phyloP scores from a whole-genome alignment of 2,797 vertebrate genomes.

The Remorina albescens region DNA sequence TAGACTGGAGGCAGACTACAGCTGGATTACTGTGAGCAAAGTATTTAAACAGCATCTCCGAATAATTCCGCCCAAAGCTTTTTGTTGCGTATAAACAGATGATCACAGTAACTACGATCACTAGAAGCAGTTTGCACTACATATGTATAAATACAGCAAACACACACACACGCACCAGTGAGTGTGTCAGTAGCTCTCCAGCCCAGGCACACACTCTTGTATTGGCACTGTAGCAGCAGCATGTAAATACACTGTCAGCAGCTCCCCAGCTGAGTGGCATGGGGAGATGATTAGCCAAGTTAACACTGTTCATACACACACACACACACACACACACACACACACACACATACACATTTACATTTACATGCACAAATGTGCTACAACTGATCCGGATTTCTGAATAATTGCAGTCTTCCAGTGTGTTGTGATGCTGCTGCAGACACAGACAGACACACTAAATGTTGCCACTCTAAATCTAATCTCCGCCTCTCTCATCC shows the following conservation, averaged over 20 bases:
- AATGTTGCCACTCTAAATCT: constrained; percentile 71
- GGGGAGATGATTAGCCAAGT: constrained; percentile 93
- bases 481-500: constrained; percentile 50
- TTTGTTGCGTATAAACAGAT: too few species aligned
- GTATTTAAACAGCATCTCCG: too few species aligned
- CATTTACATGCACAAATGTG: constrained; percentile 15
- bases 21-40: too few species aligned
- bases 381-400: constrained; percentile 78
- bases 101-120: too few species aligned
- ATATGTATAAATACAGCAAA: constrained; percentile 27
- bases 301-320: constrained; percentile 43
- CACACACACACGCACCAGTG: constrained; percentile 23
- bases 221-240: constrained; percentile 58
- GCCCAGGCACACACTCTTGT: constrained; percentile 43
- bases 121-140: background rate
- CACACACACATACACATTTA: constrained; percentile 11
- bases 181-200: constrained; percentile 49
- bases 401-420: constrained; percentile 91
- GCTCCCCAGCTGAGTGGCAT: constrained; percentile 94
- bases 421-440: constrained; percentile 82
- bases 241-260: constrained; percentile 95
- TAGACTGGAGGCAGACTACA: too few species aligned
- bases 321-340: constrained; percentile 15
- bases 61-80: too few species aligned
- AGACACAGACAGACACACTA: constrained; percentile 74